Evolutionary conservation across 2,888 invertebrate genomes (phyloP), one percentile per base, ranked within the genome.

Genomic region (Leptinotarsa haldemani): DNA sequence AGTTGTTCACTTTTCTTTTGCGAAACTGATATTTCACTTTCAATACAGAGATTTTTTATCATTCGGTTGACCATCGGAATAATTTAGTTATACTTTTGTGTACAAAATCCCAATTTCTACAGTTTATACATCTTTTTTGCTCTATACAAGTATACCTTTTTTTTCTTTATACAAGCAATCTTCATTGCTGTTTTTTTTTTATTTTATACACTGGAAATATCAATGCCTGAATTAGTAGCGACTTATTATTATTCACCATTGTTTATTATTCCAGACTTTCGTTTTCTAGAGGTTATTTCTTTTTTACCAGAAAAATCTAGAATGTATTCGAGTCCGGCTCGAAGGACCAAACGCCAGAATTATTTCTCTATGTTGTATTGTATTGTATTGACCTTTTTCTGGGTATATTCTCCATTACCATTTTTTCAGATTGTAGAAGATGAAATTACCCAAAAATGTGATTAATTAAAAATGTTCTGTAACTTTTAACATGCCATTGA

Each of bases 1-100:
- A 76, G 77, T 79, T 78, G 61, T 61, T 30, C 40, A 9, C 15
- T 61, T 61, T 58, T 40, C 25, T 12, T 40, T 30, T 61, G 48
- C 53, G 40, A 67, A 71, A 52, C 71, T 67, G 52, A 66, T 66
- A 47, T 50, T 16, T 67, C 65, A 22, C 18, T 69, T 69, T 47
- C 48, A 58, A 53, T 20, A 16, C 13, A 52, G 40, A 56, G 47
- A 22, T 56, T 9, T 25, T 61, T 61, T 40, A 61, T 20, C 4
- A 58, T 22, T 25, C 25, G 1, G 61, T 61, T 61, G 9, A 56
- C 12, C 18, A 56, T n/a, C 13, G 2, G n/a, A 56, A 20, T 69
- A 48, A 7, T 53, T 15, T 47, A 66, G 18, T 48, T 63, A 25
- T 40, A 50, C 40, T 56, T 50, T 47, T 63, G 15, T 67, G 47